A percentile compares a stretch with the other conserved stretches of the same genome.
phyloP scores from a whole-genome alignment of 2,113 vertebrate genomes.

The Micromys minutus region DNA sequence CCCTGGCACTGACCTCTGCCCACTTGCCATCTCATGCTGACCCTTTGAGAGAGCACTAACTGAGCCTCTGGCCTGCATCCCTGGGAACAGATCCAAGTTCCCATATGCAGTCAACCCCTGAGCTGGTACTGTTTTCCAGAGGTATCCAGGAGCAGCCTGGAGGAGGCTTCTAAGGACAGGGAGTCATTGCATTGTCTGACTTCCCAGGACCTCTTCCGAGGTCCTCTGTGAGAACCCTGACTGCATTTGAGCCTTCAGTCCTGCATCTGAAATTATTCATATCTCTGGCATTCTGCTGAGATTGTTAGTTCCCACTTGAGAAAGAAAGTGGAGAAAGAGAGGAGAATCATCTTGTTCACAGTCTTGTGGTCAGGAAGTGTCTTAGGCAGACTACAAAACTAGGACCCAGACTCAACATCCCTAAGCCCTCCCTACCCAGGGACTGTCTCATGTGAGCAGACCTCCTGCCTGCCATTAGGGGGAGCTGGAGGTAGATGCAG shows the following conservation, averaged over 20 bases:
- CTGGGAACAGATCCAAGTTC: not conserved
- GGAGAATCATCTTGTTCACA: not conserved
- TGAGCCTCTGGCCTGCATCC: not conserved
- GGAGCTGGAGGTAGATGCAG: not conserved
- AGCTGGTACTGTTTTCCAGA: not conserved
- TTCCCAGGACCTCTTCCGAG: not conserved
- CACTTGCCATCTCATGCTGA: not conserved
- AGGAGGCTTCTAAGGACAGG: not conserved
- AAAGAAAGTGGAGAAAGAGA: not conserved
- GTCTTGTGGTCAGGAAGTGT: not conserved
- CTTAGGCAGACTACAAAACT: not conserved
- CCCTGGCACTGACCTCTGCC: not conserved
- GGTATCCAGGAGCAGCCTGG: not conserved
- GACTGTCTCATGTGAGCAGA: not conserved
- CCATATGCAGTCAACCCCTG: not conserved
- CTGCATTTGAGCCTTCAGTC: not conserved
- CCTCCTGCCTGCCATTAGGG: not conserved
- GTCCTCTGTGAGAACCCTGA: not conserved
- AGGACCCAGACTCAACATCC: not conserved
- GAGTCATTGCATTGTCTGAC: not conserved
- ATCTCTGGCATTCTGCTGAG: fast-evolving
- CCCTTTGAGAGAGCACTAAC: not conserved
- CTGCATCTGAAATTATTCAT: not conserved
- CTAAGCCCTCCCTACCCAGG: not conserved
- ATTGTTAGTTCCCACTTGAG: not conserved